Evolutionary conservation across 2,113 vertebrate species (phyloP).

Genomic region (Tauraco erythrolophus): DNA sequence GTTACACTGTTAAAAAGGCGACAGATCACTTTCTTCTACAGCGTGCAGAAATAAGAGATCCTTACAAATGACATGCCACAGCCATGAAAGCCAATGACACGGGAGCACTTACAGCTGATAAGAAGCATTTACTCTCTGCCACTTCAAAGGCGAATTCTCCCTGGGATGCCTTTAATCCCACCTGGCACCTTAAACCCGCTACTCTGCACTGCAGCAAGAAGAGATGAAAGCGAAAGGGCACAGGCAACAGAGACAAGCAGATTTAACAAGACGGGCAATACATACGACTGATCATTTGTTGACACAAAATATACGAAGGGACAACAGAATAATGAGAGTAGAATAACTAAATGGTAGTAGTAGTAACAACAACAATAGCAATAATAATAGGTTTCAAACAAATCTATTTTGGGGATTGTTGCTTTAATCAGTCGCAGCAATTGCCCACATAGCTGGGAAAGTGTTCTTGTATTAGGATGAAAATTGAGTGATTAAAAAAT

Average conservation of each 20-base stretch:
- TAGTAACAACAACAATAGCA: neutral
- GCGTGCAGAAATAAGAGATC: constrained; percentile 32
- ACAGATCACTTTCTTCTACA: constrained; percentile 37
- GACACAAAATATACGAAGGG: neutral
- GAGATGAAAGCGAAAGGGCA: constrained; percentile 53
- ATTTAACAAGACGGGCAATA: constrained; percentile 23
- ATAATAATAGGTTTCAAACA: neutral
- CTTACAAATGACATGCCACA: constrained; percentile 32
- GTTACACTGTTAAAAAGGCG: constrained; percentile 27
- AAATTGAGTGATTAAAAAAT: neutral
- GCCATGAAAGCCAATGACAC: constrained; percentile 51
- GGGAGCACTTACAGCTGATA: constrained; percentile 47
- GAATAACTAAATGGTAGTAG: neutral
- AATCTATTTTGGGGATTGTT: neutral
- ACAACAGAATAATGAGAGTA: neutral
- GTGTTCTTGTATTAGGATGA: neutral
- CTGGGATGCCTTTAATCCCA: constrained; percentile 71
- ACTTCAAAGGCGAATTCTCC: constrained; percentile 70
- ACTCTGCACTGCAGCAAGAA: constrained; percentile 22
- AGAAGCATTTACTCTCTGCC: constrained; percentile 53
- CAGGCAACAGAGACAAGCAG: constrained; percentile 7
- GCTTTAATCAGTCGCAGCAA: neutral
- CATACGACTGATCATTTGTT: neutral
- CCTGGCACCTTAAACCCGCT: constrained; percentile 58
- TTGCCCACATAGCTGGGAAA: neutral